phyloP scores from a whole-genome alignment of 2,888 invertebrate genomes.

The Leptopterna dolabrata region DNA sequence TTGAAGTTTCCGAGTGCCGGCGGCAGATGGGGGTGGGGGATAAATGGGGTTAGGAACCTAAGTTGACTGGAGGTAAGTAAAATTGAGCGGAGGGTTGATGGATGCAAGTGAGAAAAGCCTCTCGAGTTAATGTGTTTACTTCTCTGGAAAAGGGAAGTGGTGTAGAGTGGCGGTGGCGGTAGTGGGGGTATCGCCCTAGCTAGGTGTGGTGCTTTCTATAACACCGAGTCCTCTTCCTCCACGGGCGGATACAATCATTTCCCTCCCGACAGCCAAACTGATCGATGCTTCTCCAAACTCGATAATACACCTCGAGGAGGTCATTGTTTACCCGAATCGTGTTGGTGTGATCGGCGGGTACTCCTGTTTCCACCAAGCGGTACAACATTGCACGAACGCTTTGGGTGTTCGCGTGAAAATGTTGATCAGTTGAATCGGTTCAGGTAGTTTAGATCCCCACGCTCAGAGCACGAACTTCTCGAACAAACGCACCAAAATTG shows the following conservation, averaged over 20 bases:
- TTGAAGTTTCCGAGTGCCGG: slow-evolving; percentile 16
- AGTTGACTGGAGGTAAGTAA: slow-evolving; percentile 47
- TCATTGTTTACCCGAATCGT: not conserved
- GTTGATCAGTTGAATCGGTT: no score
- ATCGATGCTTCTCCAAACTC: not conserved
- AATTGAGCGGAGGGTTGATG: slow-evolving; percentile 48
- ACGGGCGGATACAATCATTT: slow-evolving; percentile 3
- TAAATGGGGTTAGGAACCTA: slow-evolving; percentile 53
- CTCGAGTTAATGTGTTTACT: slow-evolving; percentile 54
- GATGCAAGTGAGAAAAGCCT: slow-evolving; percentile 53
- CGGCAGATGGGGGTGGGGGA: slow-evolving; percentile 7
- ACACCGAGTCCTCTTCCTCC: not conserved
- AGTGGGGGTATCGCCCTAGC: not conserved
- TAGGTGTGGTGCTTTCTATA: slow-evolving; percentile 6
- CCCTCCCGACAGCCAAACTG: not conserved
- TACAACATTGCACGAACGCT: no score
- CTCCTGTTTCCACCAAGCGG: no score
- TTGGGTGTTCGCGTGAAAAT: no score
- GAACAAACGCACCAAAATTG: no score
- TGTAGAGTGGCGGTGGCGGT: not conserved
- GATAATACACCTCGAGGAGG: not conserved
- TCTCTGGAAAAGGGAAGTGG: slow-evolving; percentile 45
- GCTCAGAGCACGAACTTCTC: no score
- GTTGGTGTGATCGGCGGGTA: no score
- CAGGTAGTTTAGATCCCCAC: no score